Conservation (phyloP, 2,797 vertebrate genomes). For the Xenopus petersii region DNA sequence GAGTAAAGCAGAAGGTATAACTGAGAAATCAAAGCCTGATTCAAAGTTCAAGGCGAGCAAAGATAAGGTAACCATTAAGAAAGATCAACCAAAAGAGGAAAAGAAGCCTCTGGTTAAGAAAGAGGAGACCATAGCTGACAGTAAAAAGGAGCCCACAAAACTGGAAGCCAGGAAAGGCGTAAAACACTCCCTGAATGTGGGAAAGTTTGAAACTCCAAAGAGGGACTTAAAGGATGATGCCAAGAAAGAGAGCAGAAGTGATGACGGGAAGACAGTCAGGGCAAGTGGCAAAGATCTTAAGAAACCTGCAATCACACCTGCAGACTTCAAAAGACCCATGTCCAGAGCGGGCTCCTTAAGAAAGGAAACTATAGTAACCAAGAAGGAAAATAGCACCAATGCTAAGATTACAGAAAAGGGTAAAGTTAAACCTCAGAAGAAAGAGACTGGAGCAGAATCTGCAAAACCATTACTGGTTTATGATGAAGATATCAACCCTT, state of each 20-base stretch:
- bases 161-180: constrained; percentile 71
- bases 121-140: constrained; percentile 53
- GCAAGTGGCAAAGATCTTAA: background rate
- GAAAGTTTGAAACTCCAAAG: constrained; percentile 36
- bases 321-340: constrained; percentile 60
- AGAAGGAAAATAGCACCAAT: constrained; percentile 60
- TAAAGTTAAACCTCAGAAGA: constrained; percentile 52
- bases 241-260: constrained; percentile 44
- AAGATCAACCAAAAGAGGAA: constrained; percentile 60
- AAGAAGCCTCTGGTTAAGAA: constrained; percentile 72
- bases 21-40: constrained; percentile 43
- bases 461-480: constrained; percentile 13
- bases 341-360: constrained; percentile 61
- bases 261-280: constrained; percentile 49
- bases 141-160: constrained; percentile 70
- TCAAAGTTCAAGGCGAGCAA: constrained; percentile 55
- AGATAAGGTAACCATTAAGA: constrained; percentile 67
- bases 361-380: constrained; percentile 59
- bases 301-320: constrained; percentile 19
- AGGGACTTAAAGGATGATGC: constrained; percentile 27
- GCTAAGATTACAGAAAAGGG: constrained; percentile 52
- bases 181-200: constrained; percentile 60
- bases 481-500: rapidly evolving
- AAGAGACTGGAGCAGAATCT: background rate
- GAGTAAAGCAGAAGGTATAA: constrained; percentile 43